Conservation (phyloP, 2,797 vertebrate species). For the Huso huso region DNA sequence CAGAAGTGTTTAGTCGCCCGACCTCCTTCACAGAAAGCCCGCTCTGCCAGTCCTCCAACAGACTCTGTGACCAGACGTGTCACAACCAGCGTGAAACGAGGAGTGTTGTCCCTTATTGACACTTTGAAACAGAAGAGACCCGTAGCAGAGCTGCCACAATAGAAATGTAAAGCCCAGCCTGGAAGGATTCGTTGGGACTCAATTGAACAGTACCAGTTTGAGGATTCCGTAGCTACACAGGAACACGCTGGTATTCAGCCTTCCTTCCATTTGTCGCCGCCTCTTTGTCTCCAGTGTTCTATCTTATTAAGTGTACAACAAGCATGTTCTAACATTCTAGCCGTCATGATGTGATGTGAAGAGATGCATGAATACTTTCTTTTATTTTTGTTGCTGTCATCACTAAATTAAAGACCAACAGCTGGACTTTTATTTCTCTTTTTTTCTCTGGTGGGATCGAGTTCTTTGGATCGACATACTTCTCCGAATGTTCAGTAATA, state of each 20-base stretch:
- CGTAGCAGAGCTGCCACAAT: slow-evolving; percentile 77
- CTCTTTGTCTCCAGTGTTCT: slow-evolving; percentile 56
- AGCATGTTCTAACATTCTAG: slow-evolving; percentile 64
- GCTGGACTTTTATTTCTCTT: too few relatives aligned
- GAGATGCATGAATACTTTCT: slow-evolving; percentile 60
- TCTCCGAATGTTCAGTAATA: too few relatives aligned
- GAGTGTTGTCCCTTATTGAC: slow-evolving; percentile 97
- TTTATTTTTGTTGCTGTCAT: background rate
- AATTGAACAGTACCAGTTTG: slow-evolving; percentile 16
- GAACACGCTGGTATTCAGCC: slow-evolving; percentile 36
- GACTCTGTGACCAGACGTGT: slow-evolving; percentile 88
- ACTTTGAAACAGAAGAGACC: slow-evolving; percentile 98
- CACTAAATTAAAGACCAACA: too few relatives aligned
- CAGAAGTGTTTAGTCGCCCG: slow-evolving; percentile 98
- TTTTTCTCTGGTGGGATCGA: too few relatives aligned
- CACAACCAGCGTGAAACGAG: slow-evolving; percentile 88
- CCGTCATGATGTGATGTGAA: slow-evolving; percentile 55
- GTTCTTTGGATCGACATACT: too few relatives aligned
- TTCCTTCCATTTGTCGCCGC: slow-evolving; percentile 39
- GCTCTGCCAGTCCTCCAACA: slow-evolving; percentile 73
- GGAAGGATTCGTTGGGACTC: background rate
- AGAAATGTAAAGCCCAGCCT: slow-evolving; percentile 21
- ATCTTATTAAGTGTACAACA: slow-evolving; percentile 52
- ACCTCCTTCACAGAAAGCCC: slow-evolving; percentile 78
- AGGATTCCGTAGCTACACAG: slow-evolving; percentile 34